Percentiles rank a stretch among this genome's conserved stretches.
These are phyloP conservation scores for Phataginus tetradactyla DNA, from an alignment of 2,797 vertebrate genomes.

Conservation along the genomic window DNA sequence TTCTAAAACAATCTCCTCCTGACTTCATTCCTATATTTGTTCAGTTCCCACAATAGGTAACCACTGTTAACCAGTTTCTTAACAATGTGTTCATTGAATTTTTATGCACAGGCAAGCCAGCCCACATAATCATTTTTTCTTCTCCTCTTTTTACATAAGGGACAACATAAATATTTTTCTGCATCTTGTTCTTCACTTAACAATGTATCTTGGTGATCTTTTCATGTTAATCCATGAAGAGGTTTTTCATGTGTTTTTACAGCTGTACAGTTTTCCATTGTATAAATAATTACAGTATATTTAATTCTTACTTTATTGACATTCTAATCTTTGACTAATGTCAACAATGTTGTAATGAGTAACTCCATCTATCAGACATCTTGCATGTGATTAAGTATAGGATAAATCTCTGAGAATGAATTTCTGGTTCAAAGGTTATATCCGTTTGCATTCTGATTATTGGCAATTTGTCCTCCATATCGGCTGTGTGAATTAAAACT, in stretches of 20 bases:
- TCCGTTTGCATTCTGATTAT: slow-evolving; percentile 10
- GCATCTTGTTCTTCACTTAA: not conserved
- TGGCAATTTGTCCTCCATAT: not conserved
- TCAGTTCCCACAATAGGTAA: not conserved
- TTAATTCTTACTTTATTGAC: slow-evolving; percentile 3
- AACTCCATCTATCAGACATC: not conserved
- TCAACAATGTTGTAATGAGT: not conserved
- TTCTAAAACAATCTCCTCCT: not conserved
- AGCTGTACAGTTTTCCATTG: not conserved
- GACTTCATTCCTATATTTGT: not conserved
- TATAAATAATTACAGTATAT: slow-evolving; percentile 11
- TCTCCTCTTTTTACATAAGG: not conserved
- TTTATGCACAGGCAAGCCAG: not conserved
- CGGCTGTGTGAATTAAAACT: not conserved
- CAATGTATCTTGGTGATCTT: not conserved
- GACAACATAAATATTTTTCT: not conserved
- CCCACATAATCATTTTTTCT: not conserved
- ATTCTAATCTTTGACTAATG: not conserved
- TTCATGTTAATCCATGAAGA: not conserved
- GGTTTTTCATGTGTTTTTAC: not conserved
- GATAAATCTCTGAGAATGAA: not conserved
- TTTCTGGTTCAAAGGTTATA: not conserved
- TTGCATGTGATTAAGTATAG: not conserved
- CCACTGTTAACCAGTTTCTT: not conserved
- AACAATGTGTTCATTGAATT: slow-evolving; percentile 26